Evolutionary conservation across 2,888 invertebrate genomes (phyloP).

Genomic region (Anodontia alba): DNA sequence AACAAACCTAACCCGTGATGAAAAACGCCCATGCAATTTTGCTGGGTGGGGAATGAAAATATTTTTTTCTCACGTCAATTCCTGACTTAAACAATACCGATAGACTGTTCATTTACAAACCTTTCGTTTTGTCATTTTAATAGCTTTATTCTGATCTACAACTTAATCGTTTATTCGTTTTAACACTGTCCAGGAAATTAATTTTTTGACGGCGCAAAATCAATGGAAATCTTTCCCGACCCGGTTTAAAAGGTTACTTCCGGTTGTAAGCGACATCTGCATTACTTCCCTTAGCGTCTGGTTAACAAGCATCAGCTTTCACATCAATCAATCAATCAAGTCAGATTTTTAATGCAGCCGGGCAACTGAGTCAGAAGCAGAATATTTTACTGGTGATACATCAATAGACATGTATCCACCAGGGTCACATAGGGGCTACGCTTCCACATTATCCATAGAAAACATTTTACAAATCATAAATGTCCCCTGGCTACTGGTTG

Average conservation of each 20-base stretch:
- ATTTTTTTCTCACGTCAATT: not conserved
- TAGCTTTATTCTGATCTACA: not conserved
- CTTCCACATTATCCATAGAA: too few species aligned
- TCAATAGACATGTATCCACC: too few species aligned
- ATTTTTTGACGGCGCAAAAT: constrained; percentile 51
- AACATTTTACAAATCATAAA: too few species aligned
- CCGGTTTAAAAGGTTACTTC: constrained; percentile 64
- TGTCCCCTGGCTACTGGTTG: too few species aligned
- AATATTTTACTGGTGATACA: too few species aligned
- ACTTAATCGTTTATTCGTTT: not conserved
- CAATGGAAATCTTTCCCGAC: constrained; percentile 43
- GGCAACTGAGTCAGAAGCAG: too few species aligned
- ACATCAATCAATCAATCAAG: too few species aligned
- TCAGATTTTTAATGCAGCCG: too few species aligned
- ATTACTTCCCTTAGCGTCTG: not conserved
- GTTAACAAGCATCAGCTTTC: too few species aligned
- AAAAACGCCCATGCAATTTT: too few species aligned
- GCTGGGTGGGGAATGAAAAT: constrained; percentile 27
- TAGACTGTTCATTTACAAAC: not conserved
- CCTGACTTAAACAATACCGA: not conserved
- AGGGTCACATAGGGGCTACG: too few species aligned
- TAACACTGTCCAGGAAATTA: not conserved
- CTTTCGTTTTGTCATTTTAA: constrained; percentile 24
- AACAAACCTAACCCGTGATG: too few species aligned
- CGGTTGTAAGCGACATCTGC: constrained; percentile 58